phyloP scores from a whole-genome alignment of 2,888 invertebrate species.

The Biston betularia region DNA sequence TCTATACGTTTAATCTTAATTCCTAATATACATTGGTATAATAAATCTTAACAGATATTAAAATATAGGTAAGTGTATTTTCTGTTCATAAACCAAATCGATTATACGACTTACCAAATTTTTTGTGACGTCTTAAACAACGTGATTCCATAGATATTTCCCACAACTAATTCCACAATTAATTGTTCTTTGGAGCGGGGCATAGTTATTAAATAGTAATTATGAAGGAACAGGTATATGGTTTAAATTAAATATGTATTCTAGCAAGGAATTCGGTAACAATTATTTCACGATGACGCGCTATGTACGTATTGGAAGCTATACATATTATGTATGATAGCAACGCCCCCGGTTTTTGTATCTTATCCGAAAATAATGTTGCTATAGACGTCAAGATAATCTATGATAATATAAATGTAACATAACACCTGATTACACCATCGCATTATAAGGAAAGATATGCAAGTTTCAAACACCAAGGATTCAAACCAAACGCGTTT shows the following conservation, averaged over 20 bases:
- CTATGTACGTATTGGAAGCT: conserved; percentile 26
- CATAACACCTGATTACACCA: background rate
- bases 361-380: conserved; percentile 37
- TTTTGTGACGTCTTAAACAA: conserved; percentile 29
- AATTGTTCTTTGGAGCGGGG: conserved; percentile 39
- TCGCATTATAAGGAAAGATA: background rate
- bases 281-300: conserved; percentile 29
- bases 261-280: conserved; percentile 5
- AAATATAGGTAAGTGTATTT: background rate
- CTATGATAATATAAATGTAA: background rate
- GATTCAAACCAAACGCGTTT: background rate
- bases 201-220: conserved; percentile 43
- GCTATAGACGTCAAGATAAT: conserved; percentile 9
- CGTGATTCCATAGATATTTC: conserved; percentile 37
- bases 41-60: background rate
- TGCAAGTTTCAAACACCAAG: too few relatives aligned
- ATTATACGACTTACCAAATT: conserved; percentile 11
- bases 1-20: too few relatives aligned
- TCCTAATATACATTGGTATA: too few relatives aligned
- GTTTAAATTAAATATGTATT: conserved; percentile 22
- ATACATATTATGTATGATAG: conserved; percentile 24
- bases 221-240: conserved; percentile 33
- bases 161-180: conserved; percentile 34
- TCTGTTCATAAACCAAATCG: conserved; percentile 1
- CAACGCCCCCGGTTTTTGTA: conserved; percentile 21